These are phyloP conservation scores for Scaptomyza cyrtandrae DNA, from an alignment of 2,888 invertebrate species.

Conservation along the genomic window DNA sequence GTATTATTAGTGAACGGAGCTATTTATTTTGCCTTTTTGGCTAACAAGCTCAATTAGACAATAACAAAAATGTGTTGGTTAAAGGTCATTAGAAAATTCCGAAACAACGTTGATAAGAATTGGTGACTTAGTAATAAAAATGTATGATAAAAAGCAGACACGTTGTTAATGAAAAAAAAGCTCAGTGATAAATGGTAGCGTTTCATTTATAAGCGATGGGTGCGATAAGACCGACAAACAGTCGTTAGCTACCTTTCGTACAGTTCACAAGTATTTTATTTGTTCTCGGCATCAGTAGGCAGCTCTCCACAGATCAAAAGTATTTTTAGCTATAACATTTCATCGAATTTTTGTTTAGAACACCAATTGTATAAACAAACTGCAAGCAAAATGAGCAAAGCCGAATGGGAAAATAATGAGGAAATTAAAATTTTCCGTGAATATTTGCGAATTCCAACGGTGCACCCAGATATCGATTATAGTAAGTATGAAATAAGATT, in stretches of 20 bases:
- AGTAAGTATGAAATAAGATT: conserved; percentile 86
- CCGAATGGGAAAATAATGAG: conserved; percentile 85
- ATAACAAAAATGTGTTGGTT: not conserved
- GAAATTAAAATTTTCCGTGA: conserved; percentile 92
- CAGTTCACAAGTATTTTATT: conserved; percentile 17
- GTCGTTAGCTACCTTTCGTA: conserved; percentile 19
- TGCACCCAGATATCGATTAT: conserved; percentile 94
- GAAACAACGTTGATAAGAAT: conserved; percentile 30
- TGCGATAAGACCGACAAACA: conserved; percentile 23
- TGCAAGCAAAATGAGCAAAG: conserved; percentile 42
- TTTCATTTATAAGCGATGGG: conserved; percentile 34
- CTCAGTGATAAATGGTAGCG: conserved; percentile 6
- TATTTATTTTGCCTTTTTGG: not conserved
- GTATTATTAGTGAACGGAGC: not conserved
- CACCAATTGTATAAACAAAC: not conserved
- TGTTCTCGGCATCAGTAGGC: not conserved
- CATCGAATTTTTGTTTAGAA: not conserved
- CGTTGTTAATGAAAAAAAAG: conserved; percentile 16
- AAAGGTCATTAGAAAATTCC: conserved; percentile 17
- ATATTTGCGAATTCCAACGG: conserved; percentile 93
- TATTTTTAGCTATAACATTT: conserved; percentile 10
- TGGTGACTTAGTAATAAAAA: conserved; percentile 15
- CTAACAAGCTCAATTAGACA: conserved; percentile 8
- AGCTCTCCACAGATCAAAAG: not conserved
- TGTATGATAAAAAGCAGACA: conserved; percentile 43